These are phyloP conservation scores for Pedetes capensis DNA, from an alignment of 2,113 vertebrate species.

Conservation along the genomic window DNA sequence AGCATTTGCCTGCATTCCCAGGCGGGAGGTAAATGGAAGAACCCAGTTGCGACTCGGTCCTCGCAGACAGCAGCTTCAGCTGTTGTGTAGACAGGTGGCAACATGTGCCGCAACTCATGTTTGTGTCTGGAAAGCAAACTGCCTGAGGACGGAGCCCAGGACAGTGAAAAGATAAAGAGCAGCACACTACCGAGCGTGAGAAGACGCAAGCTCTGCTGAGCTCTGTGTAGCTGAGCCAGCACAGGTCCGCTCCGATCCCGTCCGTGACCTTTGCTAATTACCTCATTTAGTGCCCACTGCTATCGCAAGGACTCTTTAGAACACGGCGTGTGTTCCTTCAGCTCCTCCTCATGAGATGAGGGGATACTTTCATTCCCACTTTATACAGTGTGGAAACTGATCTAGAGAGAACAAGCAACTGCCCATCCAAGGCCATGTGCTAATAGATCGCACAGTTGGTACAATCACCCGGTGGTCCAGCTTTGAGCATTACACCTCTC, in stretches of 20 bases:
- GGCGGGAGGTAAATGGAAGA: not conserved
- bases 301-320: too few relatives aligned
- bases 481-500: not conserved
- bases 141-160: too few relatives aligned
- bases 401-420: not conserved
- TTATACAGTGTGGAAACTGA: too few relatives aligned
- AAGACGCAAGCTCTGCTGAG: not conserved
- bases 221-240: not conserved
- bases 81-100: not conserved
- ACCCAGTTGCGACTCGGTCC: too few relatives aligned
- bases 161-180: not conserved
- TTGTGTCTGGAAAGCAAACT: too few relatives aligned
- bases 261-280: not conserved
- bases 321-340: not conserved
- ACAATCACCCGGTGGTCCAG: not conserved
- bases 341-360: not conserved
- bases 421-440: not conserved
- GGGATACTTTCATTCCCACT: not conserved
- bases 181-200: too few relatives aligned
- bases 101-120: too few relatives aligned
- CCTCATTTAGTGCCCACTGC: accelerated
- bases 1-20: not conserved
- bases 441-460: not conserved
- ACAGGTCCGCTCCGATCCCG: accelerated
- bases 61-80: not conserved